These are phyloP conservation scores for Tribolium madens DNA, from an alignment of 1,140 invertebrate species.

Conservation along the genomic window DNA sequence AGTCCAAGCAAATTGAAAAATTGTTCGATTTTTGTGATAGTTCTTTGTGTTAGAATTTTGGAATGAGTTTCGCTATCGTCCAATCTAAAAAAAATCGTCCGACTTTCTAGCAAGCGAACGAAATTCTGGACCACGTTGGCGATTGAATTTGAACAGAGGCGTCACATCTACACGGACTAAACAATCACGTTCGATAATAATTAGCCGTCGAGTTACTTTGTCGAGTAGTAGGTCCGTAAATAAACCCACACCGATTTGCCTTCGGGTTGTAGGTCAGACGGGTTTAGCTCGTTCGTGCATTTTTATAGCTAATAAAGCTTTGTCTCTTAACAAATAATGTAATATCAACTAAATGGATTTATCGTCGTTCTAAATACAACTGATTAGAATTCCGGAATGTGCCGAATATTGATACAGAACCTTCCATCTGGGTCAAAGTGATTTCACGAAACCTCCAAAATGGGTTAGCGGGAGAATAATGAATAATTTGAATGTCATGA, in stretches of 20 bases:
- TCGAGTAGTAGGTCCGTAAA: slow-evolving; percentile 42
- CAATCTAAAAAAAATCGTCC: background rate
- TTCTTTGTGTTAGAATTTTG: background rate
- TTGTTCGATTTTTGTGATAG: background rate
- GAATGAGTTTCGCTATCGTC: background rate
- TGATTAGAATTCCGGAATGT: slow-evolving; percentile 19
- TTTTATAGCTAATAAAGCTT: slow-evolving; percentile 45
- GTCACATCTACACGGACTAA: slow-evolving; percentile 6
- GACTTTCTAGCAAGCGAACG: background rate
- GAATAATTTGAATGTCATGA: slow-evolving; percentile 35
- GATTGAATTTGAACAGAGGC: background rate
- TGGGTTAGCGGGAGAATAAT: slow-evolving; percentile 22
- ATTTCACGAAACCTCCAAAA: slow-evolving; percentile 28
- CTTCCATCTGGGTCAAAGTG: background rate
- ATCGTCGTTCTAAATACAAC: slow-evolving; percentile 13
- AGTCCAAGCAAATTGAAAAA: background rate
- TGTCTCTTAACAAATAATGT: slow-evolving; percentile 44
- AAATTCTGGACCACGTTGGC: slow-evolving; percentile 9
- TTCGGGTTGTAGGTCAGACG: slow-evolving; percentile 45
- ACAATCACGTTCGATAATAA: slow-evolving; percentile 22
- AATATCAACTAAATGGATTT: slow-evolving; percentile 7
- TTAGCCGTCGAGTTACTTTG: slow-evolving; percentile 8
- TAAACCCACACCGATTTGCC: slow-evolving; percentile 31
- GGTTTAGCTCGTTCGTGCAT: slow-evolving; percentile 42
- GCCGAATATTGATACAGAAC: slow-evolving; percentile 1